phyloP scores from a whole-genome alignment of 2,888 invertebrate genomes.

The Anarsia innoxiella region DNA sequence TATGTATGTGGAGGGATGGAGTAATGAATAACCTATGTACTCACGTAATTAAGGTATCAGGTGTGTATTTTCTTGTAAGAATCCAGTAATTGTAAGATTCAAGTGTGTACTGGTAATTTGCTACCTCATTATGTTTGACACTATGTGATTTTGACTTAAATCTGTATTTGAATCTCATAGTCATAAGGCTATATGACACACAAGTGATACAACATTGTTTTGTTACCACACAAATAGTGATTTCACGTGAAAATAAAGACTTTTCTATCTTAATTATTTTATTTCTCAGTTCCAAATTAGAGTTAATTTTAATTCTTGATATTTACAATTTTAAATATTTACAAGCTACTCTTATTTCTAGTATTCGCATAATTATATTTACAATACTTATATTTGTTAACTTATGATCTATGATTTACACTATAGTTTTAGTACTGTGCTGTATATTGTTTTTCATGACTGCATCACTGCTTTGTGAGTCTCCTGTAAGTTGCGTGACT shows the following conservation, averaged over 20 bases:
- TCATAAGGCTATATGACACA: not conserved
- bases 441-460: conserved; percentile 40
- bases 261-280: not conserved
- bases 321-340: conserved; percentile 29
- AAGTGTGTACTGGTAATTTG: too few relatives aligned
- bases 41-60: too few relatives aligned
- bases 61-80: too few relatives aligned
- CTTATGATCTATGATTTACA: conserved; percentile 22
- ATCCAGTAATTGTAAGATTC: too few relatives aligned
- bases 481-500: conserved; percentile 50
- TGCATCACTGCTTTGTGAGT: conserved; percentile 34
- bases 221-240: not conserved
- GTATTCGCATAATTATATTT: not conserved
- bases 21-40: too few relatives aligned
- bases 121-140: too few relatives aligned
- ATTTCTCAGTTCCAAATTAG: not conserved
- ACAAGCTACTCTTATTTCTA: conserved; percentile 25
- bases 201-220: not conserved
- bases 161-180: not conserved
- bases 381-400: not conserved
- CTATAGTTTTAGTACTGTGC: conserved; percentile 47
- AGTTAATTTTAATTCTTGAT: not conserved
- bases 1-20: too few relatives aligned
- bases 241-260: not conserved
- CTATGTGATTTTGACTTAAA: not conserved